Conservation (phyloP, 2,113 vertebrate genomes). For the Chroicocephalus ridibundus region DNA sequence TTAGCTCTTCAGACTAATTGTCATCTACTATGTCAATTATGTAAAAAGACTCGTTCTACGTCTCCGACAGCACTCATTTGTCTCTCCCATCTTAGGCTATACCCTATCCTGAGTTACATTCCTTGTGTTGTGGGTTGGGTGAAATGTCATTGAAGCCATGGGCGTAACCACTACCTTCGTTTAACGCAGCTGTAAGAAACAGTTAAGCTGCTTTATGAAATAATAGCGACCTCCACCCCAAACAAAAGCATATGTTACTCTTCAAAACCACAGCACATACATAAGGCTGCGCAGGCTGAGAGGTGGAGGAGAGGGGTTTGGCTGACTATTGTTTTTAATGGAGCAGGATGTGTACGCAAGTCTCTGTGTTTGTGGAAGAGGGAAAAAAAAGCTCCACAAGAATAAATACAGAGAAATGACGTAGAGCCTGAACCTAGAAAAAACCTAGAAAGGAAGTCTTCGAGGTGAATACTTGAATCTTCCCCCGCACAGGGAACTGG, state of each 20-base stretch:
- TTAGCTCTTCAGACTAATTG: background rate
- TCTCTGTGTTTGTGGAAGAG: background rate
- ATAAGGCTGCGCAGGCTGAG: background rate
- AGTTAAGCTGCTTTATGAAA: constrained; percentile 20
- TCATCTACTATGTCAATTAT: background rate
- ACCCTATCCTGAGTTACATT: background rate
- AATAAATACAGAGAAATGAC: background rate
- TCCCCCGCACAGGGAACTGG: background rate
- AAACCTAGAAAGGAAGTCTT: background rate
- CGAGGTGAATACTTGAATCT: background rate
- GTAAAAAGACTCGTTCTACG: background rate
- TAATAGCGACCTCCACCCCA: background rate
- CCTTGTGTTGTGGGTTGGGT: background rate
- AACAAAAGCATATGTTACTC: background rate
- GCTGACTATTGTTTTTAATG: background rate
- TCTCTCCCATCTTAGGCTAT: background rate
- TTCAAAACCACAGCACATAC: background rate
- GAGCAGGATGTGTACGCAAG: background rate
- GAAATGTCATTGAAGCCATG: background rate
- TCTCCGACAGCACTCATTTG: background rate
- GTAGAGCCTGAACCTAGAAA: background rate
- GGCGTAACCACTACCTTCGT: constrained; percentile 9
- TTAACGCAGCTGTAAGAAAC: constrained; percentile 1
- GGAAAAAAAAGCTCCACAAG: background rate
- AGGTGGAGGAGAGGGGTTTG: background rate